phyloP scores from a whole-genome alignment of 2,113 vertebrate species.

The Hyla sarda region DNA sequence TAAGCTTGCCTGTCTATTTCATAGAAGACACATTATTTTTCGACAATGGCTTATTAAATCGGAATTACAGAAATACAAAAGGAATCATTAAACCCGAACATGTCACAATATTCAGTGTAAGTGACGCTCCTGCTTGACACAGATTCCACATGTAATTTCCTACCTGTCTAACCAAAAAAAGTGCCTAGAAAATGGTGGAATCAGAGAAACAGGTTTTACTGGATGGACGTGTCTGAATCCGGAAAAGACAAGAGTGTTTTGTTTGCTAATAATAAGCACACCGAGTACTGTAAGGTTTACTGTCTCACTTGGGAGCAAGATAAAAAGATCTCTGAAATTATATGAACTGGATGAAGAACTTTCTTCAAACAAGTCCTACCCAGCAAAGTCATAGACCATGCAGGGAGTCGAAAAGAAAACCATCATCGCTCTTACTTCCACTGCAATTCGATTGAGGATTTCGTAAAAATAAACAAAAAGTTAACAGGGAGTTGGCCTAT shows the following conservation, averaged over 20 bases:
- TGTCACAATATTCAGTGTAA: neutral
- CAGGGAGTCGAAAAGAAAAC: neutral
- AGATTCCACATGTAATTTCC: constrained; percentile 4
- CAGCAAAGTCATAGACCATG: neutral
- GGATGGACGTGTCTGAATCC: constrained; percentile 27
- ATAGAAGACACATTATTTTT: no score
- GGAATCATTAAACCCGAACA: no score
- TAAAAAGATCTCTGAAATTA: neutral
- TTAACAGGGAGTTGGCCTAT: no score
- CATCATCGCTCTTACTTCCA: neutral
- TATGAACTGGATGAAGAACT: neutral
- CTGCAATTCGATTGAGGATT: no score
- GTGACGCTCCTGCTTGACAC: neutral
- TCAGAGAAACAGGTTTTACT: constrained; percentile 39
- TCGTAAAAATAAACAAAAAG: no score
- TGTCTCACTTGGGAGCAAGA: neutral
- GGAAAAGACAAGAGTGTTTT: constrained; percentile 21
- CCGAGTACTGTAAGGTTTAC: constrained; percentile 1
- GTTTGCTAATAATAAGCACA: constrained; percentile 28
- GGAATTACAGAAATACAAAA: no score
- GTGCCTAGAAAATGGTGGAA: neutral
- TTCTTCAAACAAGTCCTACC: neutral
- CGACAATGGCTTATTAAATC: no score
- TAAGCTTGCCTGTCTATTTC: no score
- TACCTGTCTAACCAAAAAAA: neutral